phyloP scores from a whole-genome alignment of 2,113 vertebrate genomes.

The Rhinogobius similis region DNA sequence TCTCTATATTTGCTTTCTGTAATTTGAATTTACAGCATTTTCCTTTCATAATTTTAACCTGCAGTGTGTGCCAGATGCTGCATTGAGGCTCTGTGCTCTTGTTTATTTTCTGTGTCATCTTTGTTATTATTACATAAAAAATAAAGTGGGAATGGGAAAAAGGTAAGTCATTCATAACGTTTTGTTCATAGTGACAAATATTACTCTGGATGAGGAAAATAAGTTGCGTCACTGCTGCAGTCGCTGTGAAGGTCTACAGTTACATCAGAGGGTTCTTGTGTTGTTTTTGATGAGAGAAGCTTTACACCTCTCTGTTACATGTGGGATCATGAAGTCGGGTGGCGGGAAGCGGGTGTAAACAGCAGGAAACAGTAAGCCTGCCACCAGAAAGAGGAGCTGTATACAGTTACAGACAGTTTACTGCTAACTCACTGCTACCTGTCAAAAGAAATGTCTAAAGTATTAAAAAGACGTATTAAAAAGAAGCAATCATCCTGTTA shows the following conservation, averaged over 20 bases:
- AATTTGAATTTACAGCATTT: too few species aligned
- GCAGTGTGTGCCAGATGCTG: too few species aligned
- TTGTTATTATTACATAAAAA: too few species aligned
- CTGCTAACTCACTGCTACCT: slow-evolving; percentile 10
- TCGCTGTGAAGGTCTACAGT: neutral
- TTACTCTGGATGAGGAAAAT: too few species aligned
- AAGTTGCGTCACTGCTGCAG: too few species aligned
- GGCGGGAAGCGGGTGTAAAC: slow-evolving; percentile 11
- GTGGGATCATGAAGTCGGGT: slow-evolving; percentile 11
- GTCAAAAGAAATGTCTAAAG: neutral
- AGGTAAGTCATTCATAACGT: too few species aligned
- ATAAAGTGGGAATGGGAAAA: too few species aligned
- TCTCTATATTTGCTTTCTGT: too few species aligned
- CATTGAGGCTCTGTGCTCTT: too few species aligned
- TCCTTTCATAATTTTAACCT: too few species aligned
- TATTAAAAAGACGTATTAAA: neutral
- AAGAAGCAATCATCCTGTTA: neutral
- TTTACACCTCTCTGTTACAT: slow-evolving; percentile 5
- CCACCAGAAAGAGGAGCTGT: neutral
- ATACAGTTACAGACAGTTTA: slow-evolving; percentile 21
- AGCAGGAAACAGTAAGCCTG: neutral
- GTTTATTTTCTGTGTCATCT: too few species aligned
- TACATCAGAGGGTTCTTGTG: neutral
- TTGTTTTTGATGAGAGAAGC: neutral
- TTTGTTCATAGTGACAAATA: too few species aligned